Conservation (phyloP, 1,140 invertebrate genomes). For the Ceratina calcarata region DNA sequence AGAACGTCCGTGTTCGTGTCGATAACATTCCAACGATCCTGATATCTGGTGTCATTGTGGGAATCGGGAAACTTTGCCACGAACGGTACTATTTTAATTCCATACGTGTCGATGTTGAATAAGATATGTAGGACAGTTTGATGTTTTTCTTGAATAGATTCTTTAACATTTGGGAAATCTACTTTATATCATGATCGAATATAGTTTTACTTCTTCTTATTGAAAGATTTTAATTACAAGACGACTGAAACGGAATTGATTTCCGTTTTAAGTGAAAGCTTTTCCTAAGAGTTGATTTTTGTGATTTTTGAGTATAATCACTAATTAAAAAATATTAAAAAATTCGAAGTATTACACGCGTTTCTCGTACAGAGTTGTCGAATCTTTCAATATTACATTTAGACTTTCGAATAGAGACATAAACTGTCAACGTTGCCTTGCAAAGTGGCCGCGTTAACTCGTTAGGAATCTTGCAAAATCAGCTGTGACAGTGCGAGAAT, state of each 20-base stretch:
- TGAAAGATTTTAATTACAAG: no score
- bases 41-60: conserved; percentile 35
- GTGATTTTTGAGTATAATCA: no score
- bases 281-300: no score
- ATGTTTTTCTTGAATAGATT: background rate
- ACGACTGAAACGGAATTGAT: background rate
- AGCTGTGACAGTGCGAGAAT: background rate
- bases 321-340: no score
- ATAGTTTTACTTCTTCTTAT: background rate
- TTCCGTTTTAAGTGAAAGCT: background rate
- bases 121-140: background rate
- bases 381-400: no score
- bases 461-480: conserved; percentile 8
- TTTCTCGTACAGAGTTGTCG: no score
- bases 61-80: background rate
- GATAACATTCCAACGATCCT: conserved; percentile 55
- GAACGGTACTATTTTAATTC: conserved; percentile 1
- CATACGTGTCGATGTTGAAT: background rate
- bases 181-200: background rate
- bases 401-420: background rate
- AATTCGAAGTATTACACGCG: no score
- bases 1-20: conserved; percentile 45
- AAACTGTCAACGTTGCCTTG: background rate
- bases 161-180: background rate
- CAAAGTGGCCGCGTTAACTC: background rate